These are phyloP conservation scores for Zalophus californianus DNA, from an alignment of 2,797 vertebrate species.

Conservation along the genomic window DNA sequence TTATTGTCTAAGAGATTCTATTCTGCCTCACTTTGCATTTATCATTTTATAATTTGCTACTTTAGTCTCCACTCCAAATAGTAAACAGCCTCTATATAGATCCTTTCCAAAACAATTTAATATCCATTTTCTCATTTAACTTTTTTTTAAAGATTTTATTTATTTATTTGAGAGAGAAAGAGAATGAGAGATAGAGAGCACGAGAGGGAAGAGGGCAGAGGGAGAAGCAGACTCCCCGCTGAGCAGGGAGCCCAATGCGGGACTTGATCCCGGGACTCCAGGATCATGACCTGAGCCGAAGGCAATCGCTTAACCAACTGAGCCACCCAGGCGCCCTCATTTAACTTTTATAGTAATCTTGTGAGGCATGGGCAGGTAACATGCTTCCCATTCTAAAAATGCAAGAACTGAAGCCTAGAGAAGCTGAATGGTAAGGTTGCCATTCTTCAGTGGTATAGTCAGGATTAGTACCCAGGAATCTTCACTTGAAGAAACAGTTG, in stretches of 20 bases:
- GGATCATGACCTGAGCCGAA: no score
- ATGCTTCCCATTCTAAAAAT: not conserved
- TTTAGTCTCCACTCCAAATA: not conserved
- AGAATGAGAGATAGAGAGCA: no score
- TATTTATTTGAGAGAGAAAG: no score
- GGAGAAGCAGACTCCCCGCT: no score
- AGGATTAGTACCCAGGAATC: not conserved
- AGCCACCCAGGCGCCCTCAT: not conserved
- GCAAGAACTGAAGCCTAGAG: not conserved
- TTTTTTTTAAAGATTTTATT: not conserved
- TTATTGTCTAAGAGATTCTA: not conserved
- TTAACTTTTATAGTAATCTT: not conserved
- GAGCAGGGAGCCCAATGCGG: no score
- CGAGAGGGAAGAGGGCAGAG: no score
- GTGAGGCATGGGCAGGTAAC: not conserved
- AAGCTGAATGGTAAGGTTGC: not conserved
- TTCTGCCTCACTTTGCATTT: not conserved
- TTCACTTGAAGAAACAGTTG: not conserved
- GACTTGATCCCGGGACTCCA: no score
- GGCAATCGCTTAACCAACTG: no score
- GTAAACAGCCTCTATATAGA: not conserved
- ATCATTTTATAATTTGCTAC: not conserved
- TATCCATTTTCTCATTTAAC: not conserved
- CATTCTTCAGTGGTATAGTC: not conserved
- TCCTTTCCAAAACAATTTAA: not conserved